Base-by-base conservation (phyloP, 2,888 invertebrate genomes). In the Thera obeliscata region DNA sequence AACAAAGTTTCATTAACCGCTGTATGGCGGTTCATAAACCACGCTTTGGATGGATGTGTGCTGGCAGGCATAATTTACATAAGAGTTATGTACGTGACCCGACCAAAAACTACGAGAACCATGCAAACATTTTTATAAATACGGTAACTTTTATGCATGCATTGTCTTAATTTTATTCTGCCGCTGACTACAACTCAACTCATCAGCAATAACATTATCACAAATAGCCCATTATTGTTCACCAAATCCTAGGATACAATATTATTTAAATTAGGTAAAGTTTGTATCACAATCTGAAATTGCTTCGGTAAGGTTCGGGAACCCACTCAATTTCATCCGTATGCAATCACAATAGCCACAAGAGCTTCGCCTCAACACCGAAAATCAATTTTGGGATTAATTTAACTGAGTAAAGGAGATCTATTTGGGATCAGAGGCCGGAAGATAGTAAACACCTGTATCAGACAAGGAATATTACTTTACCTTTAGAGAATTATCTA, bases 1-100 rank as follows among this genome's bases (percentile, higher is more conserved):
- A 74, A 72, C 68, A 76, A 76, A 75, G 73, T 74, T 67, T 74
- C 79, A 76, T 75, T 70, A 76, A 72, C 70, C 33, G 70, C 46
- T 65, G 60, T 67, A 65, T 63, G 59, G 73, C 60, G 69, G 59
- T 69, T 70, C 72, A 74, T 75, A 75, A 72, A 76, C 72, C 72
- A 70, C 68, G 66, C 73, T 74, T 70, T 69, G 63, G 73, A 70
- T 73, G 74, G 64, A 75, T 75, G 71, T 81, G 61, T 69, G 62
- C 67, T 56, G 64, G n/a, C n/a, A 46, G 62, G 54, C 55, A 56
- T 65, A 71, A 71, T 70, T 71, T 71, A 72, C 66, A 68, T 74
- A 66, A 48, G 22, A 52, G 55, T 50, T 58, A 64, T 58, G 60
- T 59, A 64, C 61, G 60, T 59, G 65, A 59, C 56, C 61, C 50